Percentiles rank a stretch among this genome's conserved stretches.
Conservation (phyloP, 1,140 invertebrate genomes). For the Brachionus angularis region DNA sequence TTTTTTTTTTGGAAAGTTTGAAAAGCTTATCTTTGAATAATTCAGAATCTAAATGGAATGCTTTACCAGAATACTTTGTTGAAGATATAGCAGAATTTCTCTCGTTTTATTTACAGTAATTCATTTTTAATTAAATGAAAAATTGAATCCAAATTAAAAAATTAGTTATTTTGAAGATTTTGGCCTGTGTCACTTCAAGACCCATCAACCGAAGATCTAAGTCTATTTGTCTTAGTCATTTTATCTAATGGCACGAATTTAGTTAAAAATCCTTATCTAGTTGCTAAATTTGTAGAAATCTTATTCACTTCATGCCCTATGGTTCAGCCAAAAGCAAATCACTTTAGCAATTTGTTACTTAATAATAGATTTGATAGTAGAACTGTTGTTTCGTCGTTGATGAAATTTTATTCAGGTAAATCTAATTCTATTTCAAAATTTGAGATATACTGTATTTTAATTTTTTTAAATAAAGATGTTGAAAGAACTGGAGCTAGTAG, state of each 20-base stretch:
- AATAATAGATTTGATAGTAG: slow-evolving; percentile 77
- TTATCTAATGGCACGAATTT: slow-evolving; percentile 81
- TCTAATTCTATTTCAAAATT: neutral
- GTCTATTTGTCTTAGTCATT: slow-evolving; percentile 77
- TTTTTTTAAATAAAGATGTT: slow-evolving; percentile 65
- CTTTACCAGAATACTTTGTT: slow-evolving; percentile 89
- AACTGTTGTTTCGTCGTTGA: slow-evolving; percentile 76
- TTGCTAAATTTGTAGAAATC: slow-evolving; percentile 84
- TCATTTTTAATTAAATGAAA: slow-evolving; percentile 60
- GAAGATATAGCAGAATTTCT: slow-evolving; percentile 93
- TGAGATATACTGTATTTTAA: slow-evolving; percentile 45
- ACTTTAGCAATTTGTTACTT: slow-evolving; percentile 68
- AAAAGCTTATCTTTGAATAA: slow-evolving; percentile 12
- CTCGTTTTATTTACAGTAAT: slow-evolving; percentile 84
- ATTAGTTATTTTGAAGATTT: slow-evolving; percentile 12
- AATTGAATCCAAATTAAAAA: slow-evolving; percentile 68
- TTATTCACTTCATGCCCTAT: slow-evolving; percentile 83
- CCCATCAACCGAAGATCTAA: slow-evolving; percentile 47
- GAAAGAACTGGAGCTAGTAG: slow-evolving; percentile 93
- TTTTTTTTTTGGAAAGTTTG: slow-evolving; percentile 5
- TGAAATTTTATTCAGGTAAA: slow-evolving; percentile 84
- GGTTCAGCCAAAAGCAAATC: slow-evolving; percentile 67
- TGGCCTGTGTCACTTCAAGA: slow-evolving; percentile 41
- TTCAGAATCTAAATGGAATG: slow-evolving; percentile 34
- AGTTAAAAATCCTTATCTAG: slow-evolving; percentile 89